phyloP scores from a whole-genome alignment of 2,797 vertebrate genomes.

The Babyrousa celebensis region DNA sequence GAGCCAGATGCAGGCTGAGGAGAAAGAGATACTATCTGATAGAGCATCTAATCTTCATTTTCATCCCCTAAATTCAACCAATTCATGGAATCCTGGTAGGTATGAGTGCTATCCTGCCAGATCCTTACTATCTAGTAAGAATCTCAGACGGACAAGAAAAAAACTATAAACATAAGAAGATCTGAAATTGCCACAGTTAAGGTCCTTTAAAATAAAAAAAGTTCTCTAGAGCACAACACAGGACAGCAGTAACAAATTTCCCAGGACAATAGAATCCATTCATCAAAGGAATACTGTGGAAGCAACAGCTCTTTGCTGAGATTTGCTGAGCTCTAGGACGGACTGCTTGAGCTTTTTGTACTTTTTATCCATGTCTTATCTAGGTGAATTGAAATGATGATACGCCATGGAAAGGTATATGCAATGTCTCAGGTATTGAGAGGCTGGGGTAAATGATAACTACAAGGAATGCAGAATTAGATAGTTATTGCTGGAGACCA shows the following conservation, averaged over 20 bases:
- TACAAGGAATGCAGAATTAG: not conserved
- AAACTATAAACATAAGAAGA: not conserved
- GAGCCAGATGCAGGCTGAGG: not conserved
- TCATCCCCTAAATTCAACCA: not conserved
- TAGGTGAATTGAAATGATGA: not conserved
- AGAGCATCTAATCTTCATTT: not conserved
- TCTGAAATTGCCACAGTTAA: not conserved
- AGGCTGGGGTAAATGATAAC: not conserved
- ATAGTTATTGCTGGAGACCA: not conserved
- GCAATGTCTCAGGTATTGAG: not conserved
- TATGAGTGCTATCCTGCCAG: not conserved
- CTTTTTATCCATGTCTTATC: not conserved
- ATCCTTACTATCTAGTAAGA: not conserved
- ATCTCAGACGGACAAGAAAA: not conserved
- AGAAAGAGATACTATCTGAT: not conserved
- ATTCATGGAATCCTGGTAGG: not conserved
- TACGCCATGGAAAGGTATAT: not conserved
- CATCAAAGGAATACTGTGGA: not conserved
- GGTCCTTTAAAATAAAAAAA: not conserved
- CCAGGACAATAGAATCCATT: not conserved
- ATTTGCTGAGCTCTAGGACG: not conserved
- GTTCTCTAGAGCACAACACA: not conserved
- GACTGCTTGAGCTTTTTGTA: not conserved
- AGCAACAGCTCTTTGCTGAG: constrained; percentile 15
- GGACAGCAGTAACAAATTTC: not conserved